These are phyloP conservation scores for Mastacembelus armatus DNA, from an alignment of 2,797 vertebrate genomes.

Conservation along the genomic window DNA sequence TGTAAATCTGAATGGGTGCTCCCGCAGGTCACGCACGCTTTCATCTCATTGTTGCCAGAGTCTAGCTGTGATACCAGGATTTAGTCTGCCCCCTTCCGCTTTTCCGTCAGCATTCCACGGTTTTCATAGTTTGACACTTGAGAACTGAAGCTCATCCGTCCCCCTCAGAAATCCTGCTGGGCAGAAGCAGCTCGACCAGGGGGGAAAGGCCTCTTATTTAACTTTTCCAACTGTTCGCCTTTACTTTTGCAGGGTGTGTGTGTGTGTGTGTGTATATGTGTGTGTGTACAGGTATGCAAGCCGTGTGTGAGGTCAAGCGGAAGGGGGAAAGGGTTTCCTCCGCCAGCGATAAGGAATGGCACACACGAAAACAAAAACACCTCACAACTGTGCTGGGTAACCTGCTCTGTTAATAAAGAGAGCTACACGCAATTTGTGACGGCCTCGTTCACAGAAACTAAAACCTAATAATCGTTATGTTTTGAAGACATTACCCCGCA, in stretches of 20 bases:
- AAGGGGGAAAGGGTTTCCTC: conserved; percentile 52
- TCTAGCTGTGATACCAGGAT: conserved; percentile 37
- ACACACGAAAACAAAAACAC: conserved; percentile 25
- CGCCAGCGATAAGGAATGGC: conserved; percentile 62
- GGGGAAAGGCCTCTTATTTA: conserved; percentile 61
- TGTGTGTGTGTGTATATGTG: conserved; percentile 16
- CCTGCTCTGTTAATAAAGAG: too few species aligned
- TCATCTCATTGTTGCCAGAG: conserved; percentile 40
- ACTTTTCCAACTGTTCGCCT: conserved; percentile 67
- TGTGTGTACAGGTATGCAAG: conserved; percentile 30
- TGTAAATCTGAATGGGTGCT: conserved; percentile 9
- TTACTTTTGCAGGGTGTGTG: conserved; percentile 36
- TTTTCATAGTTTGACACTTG: conserved; percentile 47
- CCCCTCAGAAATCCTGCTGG: conserved; percentile 63
- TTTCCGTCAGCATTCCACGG: conserved; percentile 61
- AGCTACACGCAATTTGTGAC: conserved; percentile 4
- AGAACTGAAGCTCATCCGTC: conserved; percentile 65
- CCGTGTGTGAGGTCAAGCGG: conserved; percentile 57
- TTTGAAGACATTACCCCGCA: background rate
- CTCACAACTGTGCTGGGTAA: conserved; percentile 32
- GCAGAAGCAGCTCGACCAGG: conserved; percentile 51
- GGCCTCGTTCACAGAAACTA: background rate
- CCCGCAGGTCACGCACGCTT: conserved; percentile 10
- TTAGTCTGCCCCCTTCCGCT: conserved; percentile 24
- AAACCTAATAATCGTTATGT: too few species aligned